Evolutionary conservation across 2,888 invertebrate genomes (phyloP), one percentile per base, ranked within the genome.

Genomic region (Panorpa germanica): DNA sequence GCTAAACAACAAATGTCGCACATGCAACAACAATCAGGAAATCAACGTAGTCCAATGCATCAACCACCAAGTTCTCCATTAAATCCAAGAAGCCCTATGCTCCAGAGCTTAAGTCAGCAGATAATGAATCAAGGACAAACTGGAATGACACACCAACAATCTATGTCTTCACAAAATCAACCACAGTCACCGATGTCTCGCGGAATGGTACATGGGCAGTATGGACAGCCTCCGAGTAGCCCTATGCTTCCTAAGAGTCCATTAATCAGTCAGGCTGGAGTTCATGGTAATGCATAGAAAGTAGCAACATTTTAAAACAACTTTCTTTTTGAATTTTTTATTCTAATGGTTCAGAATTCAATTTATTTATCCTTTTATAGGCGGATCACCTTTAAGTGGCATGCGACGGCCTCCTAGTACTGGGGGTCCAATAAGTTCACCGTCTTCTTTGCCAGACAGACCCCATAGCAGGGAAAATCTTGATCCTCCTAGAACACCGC

Each of bases 391-490:
- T 2, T 52, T 57, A 51, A n/a, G n/a, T n/a, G n/a, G n/a, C n/a
- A 61, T 63, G 28, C 47, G 63, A 32, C 47, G 66, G 34, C 63
- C 65, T 8, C 62, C 62, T 2, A 63, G 59, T 35, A 50, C 54
- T 9, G 63, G 58, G 13, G 61, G 58, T 31, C 56, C 55, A 34
- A 39, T 47, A 21, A 46, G 45, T 28, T 59, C 57, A 34, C 61
- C 61, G 20, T 59, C 61, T 4, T 58, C 60, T 3, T 59, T 63
- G 50, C 62, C 65, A 1, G 67, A 68, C 36, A 48, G 66, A 32
- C 67, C 67, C 0, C 62, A 59, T 31, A 65, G 65, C 40, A 61
- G 63, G 2, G 66, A 66, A 39, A 67, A 65, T 46, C 64, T 18
- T 11, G 31, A 33, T 24, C 17, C 32, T 27, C 31, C 31, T 28